phyloP scores from a whole-genome alignment of 2,113 vertebrate genomes.

The Bubalus kerabau region DNA sequence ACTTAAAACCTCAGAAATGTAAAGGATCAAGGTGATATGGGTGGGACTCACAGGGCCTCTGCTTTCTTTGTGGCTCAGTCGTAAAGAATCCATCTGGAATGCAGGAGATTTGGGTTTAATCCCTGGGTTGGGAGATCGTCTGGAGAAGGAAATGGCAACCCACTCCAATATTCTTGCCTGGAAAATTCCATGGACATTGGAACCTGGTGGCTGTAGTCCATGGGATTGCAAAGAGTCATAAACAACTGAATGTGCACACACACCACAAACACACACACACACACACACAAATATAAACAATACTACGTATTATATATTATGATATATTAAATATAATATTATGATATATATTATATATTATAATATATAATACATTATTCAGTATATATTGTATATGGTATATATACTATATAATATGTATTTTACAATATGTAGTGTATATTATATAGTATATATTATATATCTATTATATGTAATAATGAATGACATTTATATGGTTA shows the following conservation, averaged over 20 bases:
- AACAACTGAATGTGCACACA: not conserved
- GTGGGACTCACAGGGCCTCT: not conserved
- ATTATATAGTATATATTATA: not conserved
- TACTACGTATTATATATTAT: not conserved
- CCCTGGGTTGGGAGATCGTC: not conserved
- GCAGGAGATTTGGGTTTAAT: not conserved
- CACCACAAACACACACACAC: not conserved
- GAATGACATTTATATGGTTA: not conserved
- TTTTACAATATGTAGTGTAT: not conserved
- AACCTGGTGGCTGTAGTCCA: rapidly evolving
- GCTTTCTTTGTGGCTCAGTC: not conserved
- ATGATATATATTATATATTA: not conserved
- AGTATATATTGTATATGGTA: not conserved
- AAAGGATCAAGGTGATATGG: not conserved
- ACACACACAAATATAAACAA: not conserved
- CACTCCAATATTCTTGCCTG: not conserved
- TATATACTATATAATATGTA: not conserved
- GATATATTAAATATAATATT: not conserved
- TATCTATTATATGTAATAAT: not conserved
- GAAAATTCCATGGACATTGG: not conserved
- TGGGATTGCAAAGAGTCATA: not conserved
- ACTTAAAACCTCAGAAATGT: not conserved
- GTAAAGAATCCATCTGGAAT: not conserved
- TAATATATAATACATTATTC: not conserved
- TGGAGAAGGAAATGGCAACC: not conserved